Evolutionary conservation across 35 echinoderm and acorn worm species (phyloP), one percentile per base, ranked within the genome.

Genomic region (Stichopus chloronotus): DNA sequence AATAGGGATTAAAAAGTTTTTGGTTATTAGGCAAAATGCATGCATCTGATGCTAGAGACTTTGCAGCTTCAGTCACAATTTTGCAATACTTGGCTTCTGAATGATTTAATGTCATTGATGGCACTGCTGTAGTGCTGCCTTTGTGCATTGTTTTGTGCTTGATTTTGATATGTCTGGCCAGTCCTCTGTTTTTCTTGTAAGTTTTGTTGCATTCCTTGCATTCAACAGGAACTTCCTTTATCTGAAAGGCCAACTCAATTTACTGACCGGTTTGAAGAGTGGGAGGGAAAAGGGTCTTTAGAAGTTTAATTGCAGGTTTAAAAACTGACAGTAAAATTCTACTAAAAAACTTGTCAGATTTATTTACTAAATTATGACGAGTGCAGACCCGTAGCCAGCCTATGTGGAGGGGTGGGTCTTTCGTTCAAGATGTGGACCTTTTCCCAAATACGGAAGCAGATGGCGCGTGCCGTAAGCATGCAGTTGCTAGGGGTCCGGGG

Each of bases 61-160:
- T 78, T 78, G 74, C 74, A 78, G 74, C 74, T 22, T 78, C 74
- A 78, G 5, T 22, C 74, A 78, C 74, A 78, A 78, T 78, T 19
- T 78, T 78, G 74, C 74, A n/a, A 78, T 78, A 78, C 74, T 78
- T n/a, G 2, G 7, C 74, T 78, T 78, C 74, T 17, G 74, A 78
- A n/a, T 24, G 74, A 78, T 24, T 30, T 24, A n/a, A 78, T n/a
- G 74, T 14, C 52, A 30, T 20, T 14, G 14, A 78, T 10, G 74
- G 74, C 74, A n/a, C 74, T 78, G 74, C 14, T 22, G 74, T 78
- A 78, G 74, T 78, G 52, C 74, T n/a, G 74, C 74, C 74, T 78
- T 14, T 78, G 74, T 78, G 20, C 21, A 8, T 78, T 78, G 14
- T 14, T 74, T 74, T 78, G 74, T 78, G 74, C 74, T 78, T 78